phyloP scores from a whole-genome alignment of 2,113 vertebrate species.

The Lagenorhynchus albirostris region DNA sequence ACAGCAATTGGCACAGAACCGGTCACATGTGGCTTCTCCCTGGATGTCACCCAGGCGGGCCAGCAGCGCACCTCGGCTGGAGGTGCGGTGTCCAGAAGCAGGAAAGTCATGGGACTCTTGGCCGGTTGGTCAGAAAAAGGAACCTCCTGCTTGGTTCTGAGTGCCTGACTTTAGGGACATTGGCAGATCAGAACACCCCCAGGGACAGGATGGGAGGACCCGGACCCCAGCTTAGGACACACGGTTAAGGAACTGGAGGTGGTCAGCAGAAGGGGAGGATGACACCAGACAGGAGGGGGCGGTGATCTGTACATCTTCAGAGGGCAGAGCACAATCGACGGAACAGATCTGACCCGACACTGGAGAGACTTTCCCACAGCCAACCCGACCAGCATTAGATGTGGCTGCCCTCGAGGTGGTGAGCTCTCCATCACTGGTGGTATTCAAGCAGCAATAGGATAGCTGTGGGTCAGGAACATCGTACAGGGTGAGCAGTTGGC shows the following conservation, averaged over 20 bases:
- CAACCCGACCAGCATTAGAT: not conserved
- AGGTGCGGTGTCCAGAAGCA: fast-evolving
- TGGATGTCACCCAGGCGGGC: fast-evolving
- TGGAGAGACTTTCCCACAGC: not conserved
- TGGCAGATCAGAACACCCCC: not conserved
- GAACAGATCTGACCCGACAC: not conserved
- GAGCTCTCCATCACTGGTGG: not conserved
- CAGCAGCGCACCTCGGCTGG: fast-evolving
- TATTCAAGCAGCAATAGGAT: not conserved
- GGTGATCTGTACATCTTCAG: not conserved
- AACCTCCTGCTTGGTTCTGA: not conserved
- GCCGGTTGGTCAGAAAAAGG: not conserved
- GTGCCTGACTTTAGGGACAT: not conserved
- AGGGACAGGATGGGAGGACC: not conserved
- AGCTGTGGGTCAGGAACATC: not conserved
- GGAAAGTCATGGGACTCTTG: not conserved
- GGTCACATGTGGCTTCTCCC: fast-evolving
- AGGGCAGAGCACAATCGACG: not conserved
- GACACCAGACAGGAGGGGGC: fast-evolving
- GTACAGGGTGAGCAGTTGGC: not conserved
- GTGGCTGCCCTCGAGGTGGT: fast-evolving
- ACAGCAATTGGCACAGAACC: fast-evolving
- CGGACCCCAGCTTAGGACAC: fast-evolving
- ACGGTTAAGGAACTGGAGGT: fast-evolving
- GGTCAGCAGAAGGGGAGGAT: not conserved